Conservation (phyloP, 1,140 invertebrate genomes). For the Aricia agestis region DNA sequence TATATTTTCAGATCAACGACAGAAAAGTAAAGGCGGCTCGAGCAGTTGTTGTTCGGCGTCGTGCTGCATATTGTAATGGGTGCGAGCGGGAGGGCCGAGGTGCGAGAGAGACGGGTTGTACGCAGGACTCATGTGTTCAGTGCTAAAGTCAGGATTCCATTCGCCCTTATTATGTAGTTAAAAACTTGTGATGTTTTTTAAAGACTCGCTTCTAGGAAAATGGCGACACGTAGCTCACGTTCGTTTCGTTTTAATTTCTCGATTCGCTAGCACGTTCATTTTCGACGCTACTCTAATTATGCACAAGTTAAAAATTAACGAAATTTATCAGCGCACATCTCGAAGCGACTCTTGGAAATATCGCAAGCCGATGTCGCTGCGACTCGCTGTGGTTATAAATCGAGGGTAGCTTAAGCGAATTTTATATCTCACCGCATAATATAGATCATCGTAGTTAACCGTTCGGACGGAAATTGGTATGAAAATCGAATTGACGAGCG, state of each 20-base stretch:
- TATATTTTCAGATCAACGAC: constrained; percentile 90
- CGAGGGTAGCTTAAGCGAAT: constrained; percentile 48
- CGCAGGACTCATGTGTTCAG: constrained; percentile 63
- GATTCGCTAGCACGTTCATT: constrained; percentile 40
- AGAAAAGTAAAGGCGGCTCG: constrained; percentile 94
- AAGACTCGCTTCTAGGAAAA: constrained; percentile 42
- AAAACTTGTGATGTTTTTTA: constrained; percentile 53
- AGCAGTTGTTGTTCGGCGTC: constrained; percentile 94
- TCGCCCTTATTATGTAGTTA: constrained; percentile 32
- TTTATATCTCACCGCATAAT: constrained; percentile 60
- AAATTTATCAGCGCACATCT: constrained; percentile 43
- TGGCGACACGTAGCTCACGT: constrained; percentile 36
- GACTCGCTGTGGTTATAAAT: constrained; percentile 18
- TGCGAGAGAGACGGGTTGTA: constrained; percentile 24
- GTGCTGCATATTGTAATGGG: constrained; percentile 92
- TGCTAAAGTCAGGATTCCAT: constrained; percentile 52
- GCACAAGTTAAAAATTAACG: constrained; percentile 39
- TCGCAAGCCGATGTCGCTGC: constrained; percentile 38
- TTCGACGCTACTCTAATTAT: constrained; percentile 30
- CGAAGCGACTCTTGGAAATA: constrained; percentile 43
- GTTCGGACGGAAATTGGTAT: constrained; percentile 43
- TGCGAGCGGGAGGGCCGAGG: constrained; percentile 28
- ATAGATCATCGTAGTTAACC: constrained; percentile 48
- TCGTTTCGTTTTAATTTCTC: constrained; percentile 32
- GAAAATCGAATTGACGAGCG: constrained; percentile 20